Conservation (phyloP, 2,113 vertebrate species). For the Bubo bubo region DNA sequence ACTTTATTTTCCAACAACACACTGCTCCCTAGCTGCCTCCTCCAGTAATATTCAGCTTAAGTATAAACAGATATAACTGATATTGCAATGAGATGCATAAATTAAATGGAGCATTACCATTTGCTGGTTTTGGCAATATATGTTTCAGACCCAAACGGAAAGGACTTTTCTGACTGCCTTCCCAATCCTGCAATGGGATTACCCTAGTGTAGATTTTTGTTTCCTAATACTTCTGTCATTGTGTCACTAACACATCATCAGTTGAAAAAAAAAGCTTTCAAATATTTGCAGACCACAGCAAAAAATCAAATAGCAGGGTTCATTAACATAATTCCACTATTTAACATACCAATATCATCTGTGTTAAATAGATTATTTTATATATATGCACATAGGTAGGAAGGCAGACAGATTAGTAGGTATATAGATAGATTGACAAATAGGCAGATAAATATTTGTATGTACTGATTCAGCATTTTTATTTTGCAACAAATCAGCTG, state of each 20-base stretch:
- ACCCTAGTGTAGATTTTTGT: neutral
- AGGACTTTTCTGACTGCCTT: neutral
- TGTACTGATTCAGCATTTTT: constrained; percentile 50
- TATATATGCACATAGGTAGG: neutral
- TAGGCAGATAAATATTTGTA: neutral
- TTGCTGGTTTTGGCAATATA: neutral
- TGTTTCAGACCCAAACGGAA: neutral
- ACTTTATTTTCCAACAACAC: neutral
- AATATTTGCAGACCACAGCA: neutral
- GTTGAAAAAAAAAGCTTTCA: neutral
- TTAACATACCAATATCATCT: neutral
- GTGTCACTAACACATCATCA: neutral
- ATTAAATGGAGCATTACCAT: neutral
- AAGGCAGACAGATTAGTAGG: neutral
- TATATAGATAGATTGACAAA: neutral
- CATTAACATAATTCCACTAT: neutral
- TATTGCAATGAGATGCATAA: neutral
- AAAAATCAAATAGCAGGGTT: neutral
- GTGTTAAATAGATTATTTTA: neutral
- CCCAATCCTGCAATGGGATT: neutral
- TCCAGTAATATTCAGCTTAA: neutral
- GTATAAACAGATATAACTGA: neutral
- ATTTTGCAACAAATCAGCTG: constrained; percentile 26
- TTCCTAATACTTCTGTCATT: neutral
- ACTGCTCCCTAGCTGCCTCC: neutral